A percentile compares a stretch with the other conserved stretches of the same genome.
Evolutionary conservation across 2,113 vertebrate species (phyloP).

Genomic region (Euleptes europaea): DNA sequence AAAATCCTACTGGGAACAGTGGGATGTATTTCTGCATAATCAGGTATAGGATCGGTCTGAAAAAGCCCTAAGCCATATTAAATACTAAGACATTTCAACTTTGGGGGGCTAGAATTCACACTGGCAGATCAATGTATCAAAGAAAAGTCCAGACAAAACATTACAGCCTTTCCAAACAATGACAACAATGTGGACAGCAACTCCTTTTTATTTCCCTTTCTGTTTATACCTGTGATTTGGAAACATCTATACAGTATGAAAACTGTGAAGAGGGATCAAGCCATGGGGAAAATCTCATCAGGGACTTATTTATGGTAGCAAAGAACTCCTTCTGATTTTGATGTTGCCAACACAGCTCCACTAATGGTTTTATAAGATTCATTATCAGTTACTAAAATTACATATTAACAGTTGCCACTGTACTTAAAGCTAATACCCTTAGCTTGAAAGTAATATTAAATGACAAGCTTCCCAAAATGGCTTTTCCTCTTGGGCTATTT

Average conservation of each 20-base stretch:
- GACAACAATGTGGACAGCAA: not conserved
- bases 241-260: not conserved
- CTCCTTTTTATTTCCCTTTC: not conserved
- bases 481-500: constrained; percentile 7
- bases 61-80: not conserved
- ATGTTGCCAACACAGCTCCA: not conserved
- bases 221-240: not conserved
- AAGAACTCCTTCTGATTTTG: not conserved
- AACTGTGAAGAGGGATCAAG: not conserved
- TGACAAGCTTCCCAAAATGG: constrained; percentile 4
- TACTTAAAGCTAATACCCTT: constrained; percentile 3
- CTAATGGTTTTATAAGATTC: not conserved
- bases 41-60: too few relatives aligned
- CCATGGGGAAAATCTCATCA: not conserved
- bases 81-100: not conserved
- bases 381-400: constrained; percentile 8
- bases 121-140: not conserved
- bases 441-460: constrained; percentile 20
- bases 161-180: not conserved
- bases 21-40: too few relatives aligned
- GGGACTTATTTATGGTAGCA: not conserved
- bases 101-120: not conserved
- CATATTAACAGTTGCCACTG: constrained; percentile 13
- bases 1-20: too few relatives aligned
- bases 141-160: not conserved